phyloP scores from a whole-genome alignment of 2,797 vertebrate genomes.

The Scleropages formosus region DNA sequence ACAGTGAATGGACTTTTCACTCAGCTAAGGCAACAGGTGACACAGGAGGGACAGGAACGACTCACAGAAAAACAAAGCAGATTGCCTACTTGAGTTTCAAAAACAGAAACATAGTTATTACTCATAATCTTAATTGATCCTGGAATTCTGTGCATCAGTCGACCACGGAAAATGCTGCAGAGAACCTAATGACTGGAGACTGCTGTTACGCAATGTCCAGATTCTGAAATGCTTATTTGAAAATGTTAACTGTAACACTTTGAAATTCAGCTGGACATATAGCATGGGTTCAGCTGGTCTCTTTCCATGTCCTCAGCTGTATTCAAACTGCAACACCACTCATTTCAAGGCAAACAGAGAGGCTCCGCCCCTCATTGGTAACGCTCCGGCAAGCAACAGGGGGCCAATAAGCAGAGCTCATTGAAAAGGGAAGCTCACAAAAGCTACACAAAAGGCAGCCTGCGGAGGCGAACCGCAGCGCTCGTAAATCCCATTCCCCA shows the following conservation, averaged over 20 bases:
- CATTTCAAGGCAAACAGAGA: slow-evolving; percentile 87
- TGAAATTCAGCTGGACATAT: too few species aligned
- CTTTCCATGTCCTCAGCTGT: slow-evolving; percentile 71
- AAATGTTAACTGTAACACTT: too few species aligned
- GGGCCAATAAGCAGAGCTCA: slow-evolving; percentile 88
- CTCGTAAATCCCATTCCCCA: slow-evolving; percentile 57
- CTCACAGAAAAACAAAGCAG: background rate
- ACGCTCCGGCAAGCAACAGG: slow-evolving; percentile 81
- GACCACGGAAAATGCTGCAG: background rate
- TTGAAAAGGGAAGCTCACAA: slow-evolving; percentile 86
- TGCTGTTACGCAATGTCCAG: background rate
- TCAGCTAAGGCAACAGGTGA: background rate
- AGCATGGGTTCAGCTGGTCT: slow-evolving; percentile 63
- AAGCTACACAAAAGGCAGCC: slow-evolving; percentile 78
- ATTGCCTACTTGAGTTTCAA: background rate
- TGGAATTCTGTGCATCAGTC: slow-evolving; percentile 17
- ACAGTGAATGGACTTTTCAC: slow-evolving; percentile 56
- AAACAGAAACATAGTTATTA: slow-evolving; percentile 15
- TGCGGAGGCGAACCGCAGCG: slow-evolving; percentile 73
- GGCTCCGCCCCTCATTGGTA: slow-evolving; percentile 88
- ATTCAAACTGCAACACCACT: slow-evolving; percentile 82
- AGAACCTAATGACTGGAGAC: slow-evolving; percentile 5
- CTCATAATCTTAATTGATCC: slow-evolving; percentile 14
- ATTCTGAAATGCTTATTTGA: too few species aligned
- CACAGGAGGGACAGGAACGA: too few species aligned